A percentile compares a stretch with the other conserved stretches of the same genome.
Conservation (phyloP, 2,113 vertebrate species). For the Dasyornis broadbenti region DNA sequence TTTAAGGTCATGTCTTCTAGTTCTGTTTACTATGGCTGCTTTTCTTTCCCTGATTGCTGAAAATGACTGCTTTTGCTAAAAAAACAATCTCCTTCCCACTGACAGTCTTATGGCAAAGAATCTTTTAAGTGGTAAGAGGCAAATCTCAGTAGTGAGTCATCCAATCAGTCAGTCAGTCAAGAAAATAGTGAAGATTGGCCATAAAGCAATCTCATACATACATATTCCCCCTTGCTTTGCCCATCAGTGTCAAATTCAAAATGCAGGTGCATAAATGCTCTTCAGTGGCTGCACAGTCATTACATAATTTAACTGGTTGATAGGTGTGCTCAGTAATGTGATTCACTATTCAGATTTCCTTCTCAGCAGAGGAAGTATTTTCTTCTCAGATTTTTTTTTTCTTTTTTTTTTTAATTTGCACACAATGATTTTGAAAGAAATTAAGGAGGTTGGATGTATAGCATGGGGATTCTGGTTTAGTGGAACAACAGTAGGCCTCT, state of each 20-base stretch:
- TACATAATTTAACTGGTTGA: background rate
- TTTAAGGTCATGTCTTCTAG: background rate
- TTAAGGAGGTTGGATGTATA: background rate
- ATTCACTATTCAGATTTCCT: background rate
- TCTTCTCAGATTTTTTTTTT: background rate
- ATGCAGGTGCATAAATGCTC: conserved; percentile 6
- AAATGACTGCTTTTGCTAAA: conserved; percentile 41
- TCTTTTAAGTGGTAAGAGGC: background rate
- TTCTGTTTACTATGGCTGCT: conserved; percentile 24
- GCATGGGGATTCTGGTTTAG: background rate
- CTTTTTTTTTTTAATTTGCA: background rate
- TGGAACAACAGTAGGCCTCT: background rate
- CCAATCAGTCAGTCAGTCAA: conserved; percentile 50
- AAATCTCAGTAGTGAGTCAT: conserved; percentile 41
- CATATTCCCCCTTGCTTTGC: background rate
- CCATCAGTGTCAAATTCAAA: conserved; percentile 26
- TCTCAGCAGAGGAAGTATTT: background rate
- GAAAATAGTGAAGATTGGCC: conserved; percentile 19
- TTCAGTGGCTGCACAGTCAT: background rate
- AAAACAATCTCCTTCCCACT: conserved; percentile 15
- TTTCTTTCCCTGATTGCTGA: background rate
- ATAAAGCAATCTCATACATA: background rate
- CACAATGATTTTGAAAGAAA: background rate
- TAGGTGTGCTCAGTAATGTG: background rate
- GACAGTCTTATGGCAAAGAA: background rate